A percentile compares a stretch with the other conserved stretches of the same genome.
Conservation (phyloP, 1,140 invertebrate genomes). For the Drosophila athabasca region DNA sequence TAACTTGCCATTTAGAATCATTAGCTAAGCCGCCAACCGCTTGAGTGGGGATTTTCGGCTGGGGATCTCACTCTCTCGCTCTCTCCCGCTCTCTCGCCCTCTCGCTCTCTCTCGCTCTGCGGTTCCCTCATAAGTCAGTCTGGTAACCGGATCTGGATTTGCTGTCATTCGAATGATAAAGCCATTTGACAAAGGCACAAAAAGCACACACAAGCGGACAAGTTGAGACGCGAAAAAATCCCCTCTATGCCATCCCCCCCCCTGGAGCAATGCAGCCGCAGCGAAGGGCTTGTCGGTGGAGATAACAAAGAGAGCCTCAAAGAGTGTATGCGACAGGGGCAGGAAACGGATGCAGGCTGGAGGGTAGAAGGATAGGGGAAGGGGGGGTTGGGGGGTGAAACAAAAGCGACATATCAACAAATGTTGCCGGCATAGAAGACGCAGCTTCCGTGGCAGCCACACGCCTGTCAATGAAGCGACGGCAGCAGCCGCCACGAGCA, state of each 20-base stretch:
- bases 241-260: conserved; percentile 13
- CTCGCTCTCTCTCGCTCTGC: background rate
- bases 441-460: conserved; percentile 51
- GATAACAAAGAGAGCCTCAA: conserved; percentile 47
- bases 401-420: conserved; percentile 65
- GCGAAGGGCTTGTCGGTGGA: conserved; percentile 49
- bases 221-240: conserved; percentile 66
- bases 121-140: conserved; percentile 48
- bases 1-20: conserved; percentile 66
- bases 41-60: conserved; percentile 49
- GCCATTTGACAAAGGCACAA: conserved; percentile 66
- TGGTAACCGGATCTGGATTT: conserved; percentile 58
- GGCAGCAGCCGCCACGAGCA: conserved; percentile 21
- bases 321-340: conserved; percentile 1
- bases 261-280: conserved; percentile 35
- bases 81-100: background rate
- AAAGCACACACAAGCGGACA: conserved; percentile 67
- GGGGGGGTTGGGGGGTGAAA: conserved; percentile 20
- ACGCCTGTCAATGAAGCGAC: conserved; percentile 59
- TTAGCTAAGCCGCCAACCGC: conserved; percentile 57
- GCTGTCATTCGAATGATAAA: conserved; percentile 75
- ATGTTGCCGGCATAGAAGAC: conserved; percentile 52
- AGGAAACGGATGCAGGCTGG: conserved; percentile 11
- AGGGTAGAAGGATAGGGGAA: background rate
- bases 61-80: background rate